A percentile compares a stretch with the other conserved stretches of the same genome.
phyloP scores from a whole-genome alignment of 2,113 vertebrate species.

The Spea multiplicata region DNA sequence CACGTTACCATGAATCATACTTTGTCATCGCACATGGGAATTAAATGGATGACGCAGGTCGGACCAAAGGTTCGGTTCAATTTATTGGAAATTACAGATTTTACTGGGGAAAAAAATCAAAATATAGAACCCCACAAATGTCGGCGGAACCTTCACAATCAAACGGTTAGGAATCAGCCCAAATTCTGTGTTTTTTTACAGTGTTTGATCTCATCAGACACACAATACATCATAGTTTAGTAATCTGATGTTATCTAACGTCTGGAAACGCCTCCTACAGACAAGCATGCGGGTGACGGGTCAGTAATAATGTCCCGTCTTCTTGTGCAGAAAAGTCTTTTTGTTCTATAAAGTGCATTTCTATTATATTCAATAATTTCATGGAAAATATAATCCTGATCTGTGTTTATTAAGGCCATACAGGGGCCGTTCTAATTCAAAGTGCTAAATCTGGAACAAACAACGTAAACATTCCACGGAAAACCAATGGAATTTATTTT shows the following conservation, averaged over 20 bases:
- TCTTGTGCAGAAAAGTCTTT: too few species aligned
- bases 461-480: too few species aligned
- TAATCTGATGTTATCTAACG: background rate
- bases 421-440: too few species aligned
- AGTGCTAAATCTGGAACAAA: too few species aligned
- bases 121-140: too few species aligned
- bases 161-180: background rate
- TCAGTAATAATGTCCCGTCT: too few species aligned
- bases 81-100: background rate
- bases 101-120: background rate
- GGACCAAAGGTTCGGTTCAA: background rate
- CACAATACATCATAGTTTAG: background rate
- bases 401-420: too few species aligned
- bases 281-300: background rate
- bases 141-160: too few species aligned
- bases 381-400: too few species aligned
- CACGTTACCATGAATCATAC: background rate
- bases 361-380: too few species aligned
- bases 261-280: background rate
- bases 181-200: background rate
- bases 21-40: background rate
- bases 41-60: background rate
- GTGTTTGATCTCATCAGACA: background rate
- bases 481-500: too few species aligned
- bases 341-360: too few species aligned